phyloP scores from a whole-genome alignment of 1,140 invertebrate species.

The Scylla paramamosain region DNA sequence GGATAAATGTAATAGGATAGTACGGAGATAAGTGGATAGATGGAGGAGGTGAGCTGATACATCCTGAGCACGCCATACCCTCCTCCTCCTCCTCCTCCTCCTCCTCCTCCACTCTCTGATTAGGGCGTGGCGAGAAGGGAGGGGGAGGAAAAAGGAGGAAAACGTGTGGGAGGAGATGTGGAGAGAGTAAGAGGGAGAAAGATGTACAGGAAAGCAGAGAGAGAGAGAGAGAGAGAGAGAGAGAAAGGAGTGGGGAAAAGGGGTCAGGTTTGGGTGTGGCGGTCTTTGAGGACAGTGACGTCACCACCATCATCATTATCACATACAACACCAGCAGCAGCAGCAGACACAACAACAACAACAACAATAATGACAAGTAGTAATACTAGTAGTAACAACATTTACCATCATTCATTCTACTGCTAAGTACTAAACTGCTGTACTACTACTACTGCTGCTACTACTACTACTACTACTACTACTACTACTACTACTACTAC shows the following conservation, averaged over 20 bases:
- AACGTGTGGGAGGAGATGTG: background rate
- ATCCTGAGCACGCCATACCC: background rate
- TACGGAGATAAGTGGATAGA: background rate
- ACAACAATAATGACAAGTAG: no score
- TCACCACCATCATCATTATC: background rate
- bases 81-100: background rate
- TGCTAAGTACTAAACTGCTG: no score
- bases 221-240: background rate
- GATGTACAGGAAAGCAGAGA: background rate
- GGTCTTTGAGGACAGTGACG: background rate
- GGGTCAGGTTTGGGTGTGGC: slow-evolving; percentile 7
- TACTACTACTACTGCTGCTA: background rate
- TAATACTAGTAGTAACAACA: no score
- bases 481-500: slow-evolving; percentile 5
- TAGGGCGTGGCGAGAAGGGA: background rate
- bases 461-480: slow-evolving; percentile 20
- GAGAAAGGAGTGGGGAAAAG: background rate
- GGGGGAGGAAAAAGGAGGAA: background rate
- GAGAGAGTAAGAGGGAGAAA: background rate
- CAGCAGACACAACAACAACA: no score
- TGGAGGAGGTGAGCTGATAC: background rate
- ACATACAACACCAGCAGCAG: no score
- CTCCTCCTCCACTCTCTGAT: background rate
- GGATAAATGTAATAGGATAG: background rate
- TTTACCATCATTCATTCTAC: no score